Conservation (phyloP, 1,140 invertebrate species). For the Tetranychus urticae region DNA sequence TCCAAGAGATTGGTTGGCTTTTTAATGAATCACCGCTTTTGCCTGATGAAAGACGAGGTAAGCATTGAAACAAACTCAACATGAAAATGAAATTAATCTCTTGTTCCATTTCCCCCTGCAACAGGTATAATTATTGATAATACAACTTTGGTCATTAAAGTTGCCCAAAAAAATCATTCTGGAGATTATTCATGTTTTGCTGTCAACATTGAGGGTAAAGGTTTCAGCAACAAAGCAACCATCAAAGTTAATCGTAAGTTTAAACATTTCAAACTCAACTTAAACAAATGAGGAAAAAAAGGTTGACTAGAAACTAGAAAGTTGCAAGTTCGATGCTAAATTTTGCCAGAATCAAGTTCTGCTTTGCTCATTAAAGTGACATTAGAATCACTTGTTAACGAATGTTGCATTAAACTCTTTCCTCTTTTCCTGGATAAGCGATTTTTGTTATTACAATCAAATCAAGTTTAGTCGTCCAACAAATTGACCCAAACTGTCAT, state of each 20-base stretch:
- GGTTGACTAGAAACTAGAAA: too few relatives aligned
- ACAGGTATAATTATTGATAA: not conserved
- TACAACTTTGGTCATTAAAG: not conserved
- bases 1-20: slow-evolving; percentile 13
- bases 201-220: not conserved
- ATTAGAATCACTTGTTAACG: too few relatives aligned
- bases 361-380: too few relatives aligned
- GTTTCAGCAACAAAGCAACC: not conserved
- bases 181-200: not conserved
- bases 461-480: too few relatives aligned
- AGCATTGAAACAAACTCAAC: not conserved
- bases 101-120: not conserved
- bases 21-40: slow-evolving; percentile 7
- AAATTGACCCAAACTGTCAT: too few relatives aligned
- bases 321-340: too few relatives aligned
- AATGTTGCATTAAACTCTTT: too few relatives aligned
- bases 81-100: not conserved
- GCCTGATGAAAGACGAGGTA: slow-evolving; percentile 4
- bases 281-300: too few relatives aligned
- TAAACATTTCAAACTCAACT: too few relatives aligned
- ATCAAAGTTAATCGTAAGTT: not conserved
- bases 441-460: too few relatives aligned
- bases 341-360: too few relatives aligned
- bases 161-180: not conserved
- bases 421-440: too few relatives aligned